These are phyloP conservation scores for Brachyhypopomus occidentalis DNA, from an alignment of 2,113 vertebrate genomes.

Conservation along the genomic window DNA sequence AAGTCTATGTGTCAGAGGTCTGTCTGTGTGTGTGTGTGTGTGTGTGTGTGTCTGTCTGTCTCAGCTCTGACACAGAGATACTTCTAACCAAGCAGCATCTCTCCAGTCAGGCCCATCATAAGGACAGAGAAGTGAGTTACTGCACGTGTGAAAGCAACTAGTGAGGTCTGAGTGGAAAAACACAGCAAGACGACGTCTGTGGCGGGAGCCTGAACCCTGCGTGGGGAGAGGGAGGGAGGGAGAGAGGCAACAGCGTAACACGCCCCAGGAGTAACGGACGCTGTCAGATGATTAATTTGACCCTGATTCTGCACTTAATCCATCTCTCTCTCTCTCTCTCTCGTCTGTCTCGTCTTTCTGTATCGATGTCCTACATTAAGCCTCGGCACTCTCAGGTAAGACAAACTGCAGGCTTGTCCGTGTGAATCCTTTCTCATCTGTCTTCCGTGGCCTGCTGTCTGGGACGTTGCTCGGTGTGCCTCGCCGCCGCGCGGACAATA, in stretches of 20 bases:
- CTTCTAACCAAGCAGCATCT: slow-evolving; percentile 12
- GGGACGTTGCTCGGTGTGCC: slow-evolving; percentile 76
- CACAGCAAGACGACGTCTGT: not conserved
- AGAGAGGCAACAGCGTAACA: not conserved
- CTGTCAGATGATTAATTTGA: slow-evolving; percentile 36
- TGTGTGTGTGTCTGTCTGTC: slow-evolving; percentile 11
- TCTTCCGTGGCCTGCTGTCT: slow-evolving; percentile 78
- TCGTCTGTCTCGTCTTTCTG: slow-evolving; percentile 22
- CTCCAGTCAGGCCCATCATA: not conserved
- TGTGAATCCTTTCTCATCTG: slow-evolving; percentile 75
- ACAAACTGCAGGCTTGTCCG: slow-evolving; percentile 76
- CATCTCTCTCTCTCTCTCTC: slow-evolving; percentile 23
- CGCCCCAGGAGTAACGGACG: slow-evolving; percentile 2
- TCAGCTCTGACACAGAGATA: slow-evolving; percentile 27
- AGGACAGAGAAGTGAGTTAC: not conserved
- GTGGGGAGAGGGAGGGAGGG: slow-evolving; percentile 10
- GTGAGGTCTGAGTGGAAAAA: not conserved
- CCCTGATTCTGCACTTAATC: slow-evolving; percentile 28
- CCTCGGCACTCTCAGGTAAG: slow-evolving; percentile 77
- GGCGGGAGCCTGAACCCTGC: slow-evolving; percentile 35
- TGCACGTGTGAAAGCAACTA: not conserved
- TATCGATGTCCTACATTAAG: slow-evolving; percentile 49
- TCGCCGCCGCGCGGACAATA: slow-evolving; percentile 80
- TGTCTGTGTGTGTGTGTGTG: slow-evolving; percentile 36
- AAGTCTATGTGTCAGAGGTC: slow-evolving; percentile 20